Base-by-base conservation (phyloP, 2,113 vertebrate genomes). In the Pelvicachromis taeniatus region DNA sequence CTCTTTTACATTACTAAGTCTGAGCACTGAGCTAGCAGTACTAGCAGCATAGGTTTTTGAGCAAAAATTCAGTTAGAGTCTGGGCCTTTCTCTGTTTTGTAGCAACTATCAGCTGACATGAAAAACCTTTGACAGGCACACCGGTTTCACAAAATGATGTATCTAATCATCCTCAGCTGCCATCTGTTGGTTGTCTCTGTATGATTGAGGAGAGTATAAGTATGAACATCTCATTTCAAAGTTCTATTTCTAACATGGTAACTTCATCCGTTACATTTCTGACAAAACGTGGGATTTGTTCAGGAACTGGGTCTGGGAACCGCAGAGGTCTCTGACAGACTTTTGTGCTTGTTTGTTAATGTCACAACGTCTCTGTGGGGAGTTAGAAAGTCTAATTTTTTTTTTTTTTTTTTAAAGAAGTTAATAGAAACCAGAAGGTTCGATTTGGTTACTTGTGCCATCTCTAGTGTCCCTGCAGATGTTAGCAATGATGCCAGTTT, bases 391-490 rank as follows among this genome's bases (percentile, higher is more conserved):
- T 50, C 42, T 75, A 50, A 75, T n/a, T n/a, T n/a, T n/a, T n/a
- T n/a, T n/a, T n/a, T n/a, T n/a, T n/a, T n/a, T n/a, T n/a, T n/a
- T n/a, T n/a, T n/a, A n/a, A n/a, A n/a, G n/a, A n/a, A n/a, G n/a
- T n/a, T n/a, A n/a, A n/a, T n/a, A n/a, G n/a, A n/a, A n/a, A n/a
- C n/a, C n/a, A n/a, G n/a, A n/a, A n/a, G n/a, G n/a, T n/a, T n/a
- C n/a, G n/a, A n/a, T n/a, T 86, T 81, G 45, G 92, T 93, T 91
- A 58, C 87, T 54, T 70, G 23, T 16, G 2, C 45, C 83, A 31
- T 88, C 79, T 89, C 87, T n/a, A 13, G 5, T 90, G 84, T 87
- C 73, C 38, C 80, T 85, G 31, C 61, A 75, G 89, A 89, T 33
- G 48, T 81, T 63, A 38, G 61, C 29, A 48, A 79, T 86, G 91